A percentile compares a stretch with the other conserved stretches of the same genome.
Evolutionary conservation across 1,140 invertebrate genomes (phyloP).

Genomic region (Sycophila sp.): DNA sequence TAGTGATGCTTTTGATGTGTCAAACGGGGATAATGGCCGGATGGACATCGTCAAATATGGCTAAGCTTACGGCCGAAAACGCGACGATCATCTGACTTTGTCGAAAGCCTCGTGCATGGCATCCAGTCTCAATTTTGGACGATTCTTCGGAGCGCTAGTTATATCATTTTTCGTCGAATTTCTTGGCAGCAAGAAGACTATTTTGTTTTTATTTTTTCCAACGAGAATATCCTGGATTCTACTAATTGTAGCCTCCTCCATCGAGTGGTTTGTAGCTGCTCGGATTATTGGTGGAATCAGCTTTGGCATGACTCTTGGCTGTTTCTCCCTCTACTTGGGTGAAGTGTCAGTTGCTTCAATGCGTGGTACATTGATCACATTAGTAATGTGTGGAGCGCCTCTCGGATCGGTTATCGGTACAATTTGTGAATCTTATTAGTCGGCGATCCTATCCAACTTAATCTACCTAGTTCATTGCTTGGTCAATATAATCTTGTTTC

Average conservation of each 20-base stretch:
- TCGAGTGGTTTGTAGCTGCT: conserved; percentile 65
- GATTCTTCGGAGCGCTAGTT: conserved; percentile 53
- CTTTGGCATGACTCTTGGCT: conserved; percentile 72
- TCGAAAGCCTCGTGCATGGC: conserved; percentile 74
- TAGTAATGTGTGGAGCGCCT: conserved; percentile 63
- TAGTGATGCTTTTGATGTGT: conserved; percentile 42
- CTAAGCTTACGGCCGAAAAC: conserved; percentile 58
- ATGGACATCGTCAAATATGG: conserved; percentile 70
- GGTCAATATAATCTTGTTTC: conserved; percentile 70
- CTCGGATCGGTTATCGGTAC: conserved; percentile 75
- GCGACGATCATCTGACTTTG: conserved; percentile 66
- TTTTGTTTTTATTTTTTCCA: conserved; percentile 70
- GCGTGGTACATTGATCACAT: conserved; percentile 72
- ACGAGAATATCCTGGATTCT: conserved; percentile 72
- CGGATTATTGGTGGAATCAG: conserved; percentile 71
- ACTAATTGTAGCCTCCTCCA: conserved; percentile 66
- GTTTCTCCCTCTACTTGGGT: conserved; percentile 72
- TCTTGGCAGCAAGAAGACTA: conserved; percentile 73
- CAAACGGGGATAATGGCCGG: conserved; percentile 43
- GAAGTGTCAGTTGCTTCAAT: conserved; percentile 73
- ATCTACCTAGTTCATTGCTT: conserved; percentile 67
- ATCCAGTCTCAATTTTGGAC: conserved; percentile 67
- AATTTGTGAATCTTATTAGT: conserved; percentile 69
- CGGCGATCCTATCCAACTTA: conserved; percentile 67
- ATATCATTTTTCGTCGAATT: conserved; percentile 57